Base-by-base conservation (phyloP, 2,113 vertebrate genomes). In the Seriola aureovittata region DNA sequence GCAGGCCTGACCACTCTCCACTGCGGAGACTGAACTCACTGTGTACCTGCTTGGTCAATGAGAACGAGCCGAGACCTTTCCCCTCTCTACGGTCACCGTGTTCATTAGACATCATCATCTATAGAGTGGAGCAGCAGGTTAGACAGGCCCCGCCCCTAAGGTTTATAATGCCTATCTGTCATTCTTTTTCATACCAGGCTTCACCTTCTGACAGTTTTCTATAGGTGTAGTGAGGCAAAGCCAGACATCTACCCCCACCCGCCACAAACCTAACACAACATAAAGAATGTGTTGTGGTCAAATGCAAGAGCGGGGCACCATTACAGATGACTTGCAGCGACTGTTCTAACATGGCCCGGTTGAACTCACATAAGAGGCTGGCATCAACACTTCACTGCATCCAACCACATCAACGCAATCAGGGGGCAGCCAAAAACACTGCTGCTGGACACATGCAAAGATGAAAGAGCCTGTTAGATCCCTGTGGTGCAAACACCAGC, bases 381-480 rank as follows among this genome's bases (percentile, higher is more conserved):
- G 74, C 79, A 59, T 70, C 71, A 78, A 79, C 83, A 79, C 42
- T 77, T 69, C 48, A 54, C 81, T 75, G 78, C 69, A 67, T 23
- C 55, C 17, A 63, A 81, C 79, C 80, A 23, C 86, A 81, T 83
- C 73, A 81, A 44, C 4, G 21, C 58, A 80, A 78, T 80, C 19
- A 57, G 29, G 60, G n/a, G 54, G 68, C 36, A 78, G 58, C 69
- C 25, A 60, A 78, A 70, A 72, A 71, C 78, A 75, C 29, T 44
- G 13, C 29, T 74, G 74, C 74, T 9, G 76, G 66, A 80, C 55
- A 60, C 78, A 87, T 87, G 79, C 66, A 78, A 71, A 78, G 63
- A 89, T 87, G 57, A 86, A 88, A 87, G 81, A 32, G 65, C 14
- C 65, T 25, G 44, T 42, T 48, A 5, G 64, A 66, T 66, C 78